Evolutionary conservation across 1,140 invertebrate species (phyloP), one percentile per base, ranked within the genome.

Genomic region (Centruroides sculpturatus): DNA sequence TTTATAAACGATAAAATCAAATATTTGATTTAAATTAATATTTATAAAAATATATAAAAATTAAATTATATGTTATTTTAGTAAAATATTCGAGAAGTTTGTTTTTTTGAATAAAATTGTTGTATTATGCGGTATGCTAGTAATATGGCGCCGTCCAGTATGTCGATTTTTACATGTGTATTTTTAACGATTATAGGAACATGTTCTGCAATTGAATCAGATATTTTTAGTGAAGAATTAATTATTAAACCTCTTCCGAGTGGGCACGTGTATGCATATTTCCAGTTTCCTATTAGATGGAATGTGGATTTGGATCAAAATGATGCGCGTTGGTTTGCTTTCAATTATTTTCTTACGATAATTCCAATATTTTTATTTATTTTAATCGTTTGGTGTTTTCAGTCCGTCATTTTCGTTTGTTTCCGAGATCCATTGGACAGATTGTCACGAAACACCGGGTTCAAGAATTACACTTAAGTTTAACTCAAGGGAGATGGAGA

Each of bases 401-500:
- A 64, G 63, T 59, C 36, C 23, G 82, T 70, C 87, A 95, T 75
- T 88, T 85, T 54, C 81, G 87, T 69, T 76, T 96, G 55, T 94
- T 97, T 75, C 92, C 95, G 13, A 81, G 90, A 68, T 83, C 90
- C 2, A 75, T 99, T 53, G 85, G 86, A 47, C 92, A 98, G 78
- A 84, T 98, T n/a, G 79, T 98, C 67, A 78, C 82, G 59, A 79
- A 84, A 13, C 88, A 92, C 71, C 78, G 85, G 70, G 82, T 98
- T 1, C 83, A 89, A 71, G 94, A 98, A 72, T 73, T 99, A 7
- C 91, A 97, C 72, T 78, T 98, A 47, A 86, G 84, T 61, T 77
- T 98, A 59, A 95, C 92, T 1, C 86, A 92, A 74, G 94, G 94
- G 4, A 75, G 92, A 55, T 99, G 94, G 94, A 82, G 85, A 61